A percentile compares a stretch with the other conserved stretches of the same genome.
phyloP scores from a whole-genome alignment of 2,797 vertebrate genomes.

The Typhlichthys subterraneus region DNA sequence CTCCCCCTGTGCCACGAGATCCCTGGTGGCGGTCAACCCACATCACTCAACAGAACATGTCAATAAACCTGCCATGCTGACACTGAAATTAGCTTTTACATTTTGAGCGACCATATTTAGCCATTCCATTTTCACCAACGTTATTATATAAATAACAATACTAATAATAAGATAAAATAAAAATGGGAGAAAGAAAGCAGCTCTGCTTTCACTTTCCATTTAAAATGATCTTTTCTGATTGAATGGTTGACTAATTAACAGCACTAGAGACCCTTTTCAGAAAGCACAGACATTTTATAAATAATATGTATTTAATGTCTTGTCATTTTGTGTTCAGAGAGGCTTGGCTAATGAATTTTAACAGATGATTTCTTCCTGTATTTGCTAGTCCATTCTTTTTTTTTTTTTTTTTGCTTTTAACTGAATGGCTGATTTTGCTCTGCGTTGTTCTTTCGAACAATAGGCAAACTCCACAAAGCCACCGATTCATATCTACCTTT shows the following conservation, averaged over 20 bases:
- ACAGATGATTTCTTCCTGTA: conserved; percentile 89
- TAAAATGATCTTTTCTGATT: conserved; percentile 83
- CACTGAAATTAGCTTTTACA: conserved; percentile 78
- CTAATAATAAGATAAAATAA: conserved; percentile 69
- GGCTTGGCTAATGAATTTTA: conserved; percentile 88
- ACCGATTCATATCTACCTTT: conserved; percentile 50
- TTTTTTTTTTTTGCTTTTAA: conserved; percentile 42
- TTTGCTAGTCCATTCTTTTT: conserved; percentile 61
- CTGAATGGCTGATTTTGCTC: conserved; percentile 56
- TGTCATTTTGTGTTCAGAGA: conserved; percentile 87
- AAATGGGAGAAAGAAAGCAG: conserved; percentile 73
- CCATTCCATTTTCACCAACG: conserved; percentile 77
- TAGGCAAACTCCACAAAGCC: conserved; percentile 47
- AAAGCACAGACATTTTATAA: conserved; percentile 82
- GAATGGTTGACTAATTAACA: conserved; percentile 87
- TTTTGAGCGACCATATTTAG: conserved; percentile 79
- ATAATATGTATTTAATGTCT: conserved; percentile 88
- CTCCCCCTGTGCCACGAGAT: conserved; percentile 52
- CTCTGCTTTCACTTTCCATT: conserved; percentile 77
- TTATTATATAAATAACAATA: conserved; percentile 70
- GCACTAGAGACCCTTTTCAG: conserved; percentile 79
- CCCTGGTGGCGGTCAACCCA: conserved; percentile 71
- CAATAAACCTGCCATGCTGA: conserved; percentile 77
- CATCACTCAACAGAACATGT: conserved; percentile 74
- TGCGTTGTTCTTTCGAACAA: conserved; percentile 38